Base-by-base conservation (phyloP, 2,797 vertebrate species). In the Phyllotis vaccarum region DNA sequence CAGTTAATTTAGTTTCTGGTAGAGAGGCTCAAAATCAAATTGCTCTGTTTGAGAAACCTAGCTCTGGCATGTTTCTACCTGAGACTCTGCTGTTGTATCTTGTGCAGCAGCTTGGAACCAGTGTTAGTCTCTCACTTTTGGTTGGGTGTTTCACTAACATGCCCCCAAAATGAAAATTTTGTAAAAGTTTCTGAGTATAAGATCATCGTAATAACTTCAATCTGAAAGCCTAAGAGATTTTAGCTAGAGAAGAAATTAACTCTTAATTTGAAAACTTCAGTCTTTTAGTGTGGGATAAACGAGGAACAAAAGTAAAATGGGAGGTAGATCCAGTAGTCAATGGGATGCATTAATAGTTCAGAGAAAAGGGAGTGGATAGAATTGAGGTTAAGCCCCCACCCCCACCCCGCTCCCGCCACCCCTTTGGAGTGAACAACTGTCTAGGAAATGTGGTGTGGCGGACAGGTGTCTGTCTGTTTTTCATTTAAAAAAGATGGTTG, bases 401-500 rank as follows among this genome's bases (percentile, higher is more conserved):
- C 29, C 34, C 68, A 1, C 34, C 46, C n/a, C n/a, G n/a, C n/a
- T n/a, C n/a, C n/a, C n/a, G n/a, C n/a, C n/a, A n/a, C n/a, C n/a
- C n/a, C n/a, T n/a, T n/a, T n/a, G n/a, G 46, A 86, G 72, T 74
- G 81, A 92, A 52, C 19, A 85, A 43, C 49, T 49, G 17, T 66
- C 85, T 40, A 40, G 90, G 85, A 85, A 68, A 74, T 34, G 43
- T 6, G 16, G 16, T 72, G 7, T 89, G 75, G 70, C 29, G 13
- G 37, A 75, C 19, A 40, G 70, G 46, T 76, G 94, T 90, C 60
- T 78, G 27, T 75, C 58, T 79, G 52, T 60, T 94, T 94, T 95
- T 91, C 92, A 54, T 81, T 91, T 78, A 87, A 79, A 74, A 95
- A 92, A 86, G 85, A 86, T 86, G 49, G 22, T 56, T n/a, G n/a